Evolutionary conservation across 2,888 invertebrate genomes (phyloP), one percentile per base, ranked within the genome.

Genomic region (Caenorhabditis sinica): DNA sequence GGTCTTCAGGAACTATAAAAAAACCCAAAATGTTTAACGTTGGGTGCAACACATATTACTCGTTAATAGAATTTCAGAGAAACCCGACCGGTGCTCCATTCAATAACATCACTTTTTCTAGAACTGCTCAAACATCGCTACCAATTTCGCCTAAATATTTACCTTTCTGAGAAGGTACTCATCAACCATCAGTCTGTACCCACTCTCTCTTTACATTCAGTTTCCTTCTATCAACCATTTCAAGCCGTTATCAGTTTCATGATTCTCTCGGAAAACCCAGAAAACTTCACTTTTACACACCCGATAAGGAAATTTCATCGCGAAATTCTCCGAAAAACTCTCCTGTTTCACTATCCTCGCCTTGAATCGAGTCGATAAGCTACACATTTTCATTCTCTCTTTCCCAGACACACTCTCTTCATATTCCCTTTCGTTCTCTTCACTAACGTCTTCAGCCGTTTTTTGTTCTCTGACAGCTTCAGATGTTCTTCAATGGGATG

Each of bases 251-350:
- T 58, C 56, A 71, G 28, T 43, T 40, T 40, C 6, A 9, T 15
- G 13, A 28, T 40, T 71, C 40, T 58, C 58, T 49, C 49, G 8
- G 49, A 49, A 49, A 49, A 36, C 30, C 43, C 17, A 5, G 17
- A 69, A 53, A 25, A 15, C 25, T 33, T 33, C 45, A 17, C 30
- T 23, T 13, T 23, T 33, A 40, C 28, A n/a, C 45, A n/a, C 68
- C 28, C 33, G 68, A 76, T 69, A 76, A 76, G 49, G 11, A 61
- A 56, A 36, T 68, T 68, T 51, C 53, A 40, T 40, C 40, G 20
- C 49, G 51, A 68, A 56, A 69, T 68, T 69, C 76, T 76, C 68
- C 68, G 68, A 76, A 61, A 69, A 60, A 68, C 65, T 60, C 30
- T 68, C 25, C 25, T 17, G 17, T 28, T 65, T 45, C 33, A 30